Evolutionary conservation across 2,797 vertebrate species (phyloP), one percentile per base, ranked within the genome.

Genomic region (Arvicola amphibius): DNA sequence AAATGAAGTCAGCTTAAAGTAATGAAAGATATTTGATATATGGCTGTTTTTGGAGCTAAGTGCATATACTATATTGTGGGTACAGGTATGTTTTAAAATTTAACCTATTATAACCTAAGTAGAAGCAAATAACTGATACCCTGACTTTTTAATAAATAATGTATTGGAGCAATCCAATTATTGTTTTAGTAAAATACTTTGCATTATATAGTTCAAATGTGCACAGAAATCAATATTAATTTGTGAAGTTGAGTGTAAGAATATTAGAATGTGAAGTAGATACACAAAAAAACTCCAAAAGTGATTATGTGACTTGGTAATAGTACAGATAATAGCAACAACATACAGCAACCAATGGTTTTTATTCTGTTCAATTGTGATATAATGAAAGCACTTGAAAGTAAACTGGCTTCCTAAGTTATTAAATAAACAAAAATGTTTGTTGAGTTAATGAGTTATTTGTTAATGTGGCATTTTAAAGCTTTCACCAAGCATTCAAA

Each of bases 201-300:
- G 88, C 83, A 71, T 2, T 84, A 81, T 43, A 65, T 73, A 93
- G 16, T 71, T 19, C 79, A 80, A 95, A 92, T 88, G 40, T 81
- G 53, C 43, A 59, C 83, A 96, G 29, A 89, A 83, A 25, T 59
- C 59, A n/a, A 73, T 65, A 90, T 80, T 84, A 65, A 65, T 88
- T 27, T 51, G 11, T 69, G 13, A 23, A 77, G 5, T 80, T 40
- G 83, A 83, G 9, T 84, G 92, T 6, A 51, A 88, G 78, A 81
- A 63, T 11, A 43, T 65, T 46, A 40, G n/a, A 90, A 94, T 32
- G 74, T 87, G 65, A 83, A 79, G n/a, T 21, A 65, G n/a, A 37
- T 65, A 79, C 34, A 88, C 71, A 77, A 61, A 88, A 96, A 96
- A 96, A 43, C 46, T 73, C 63, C 48, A 78, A 67, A 96, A 88